These are phyloP conservation scores for Onchidella celtica DNA, from an alignment of 2,888 invertebrate genomes.

Conservation along the genomic window DNA sequence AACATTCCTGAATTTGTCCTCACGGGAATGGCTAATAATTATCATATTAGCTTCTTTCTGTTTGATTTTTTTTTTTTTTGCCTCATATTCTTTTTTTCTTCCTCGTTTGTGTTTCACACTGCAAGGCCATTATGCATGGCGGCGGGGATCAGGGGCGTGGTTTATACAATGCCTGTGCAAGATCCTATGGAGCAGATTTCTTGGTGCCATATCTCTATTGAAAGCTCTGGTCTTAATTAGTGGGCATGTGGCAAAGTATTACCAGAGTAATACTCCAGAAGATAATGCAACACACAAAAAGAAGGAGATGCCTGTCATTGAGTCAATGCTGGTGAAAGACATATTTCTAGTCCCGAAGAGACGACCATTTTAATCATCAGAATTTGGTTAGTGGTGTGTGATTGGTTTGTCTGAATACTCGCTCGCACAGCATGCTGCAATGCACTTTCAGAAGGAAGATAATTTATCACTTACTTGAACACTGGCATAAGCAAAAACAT, in stretches of 20 bases:
- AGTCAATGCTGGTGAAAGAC: conserved; percentile 64
- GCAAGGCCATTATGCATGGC: conserved; percentile 63
- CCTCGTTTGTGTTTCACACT: too few relatives aligned
- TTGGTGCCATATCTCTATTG: conserved; percentile 45
- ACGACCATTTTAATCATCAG: too few relatives aligned
- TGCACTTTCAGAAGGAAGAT: too few relatives aligned
- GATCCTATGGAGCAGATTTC: conserved; percentile 47
- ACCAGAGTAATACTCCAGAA: conserved; percentile 53
- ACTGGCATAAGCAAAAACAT: too few relatives aligned
- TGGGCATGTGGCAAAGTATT: conserved; percentile 54
- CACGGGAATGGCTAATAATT: too few relatives aligned
- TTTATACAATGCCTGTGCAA: conserved; percentile 59
- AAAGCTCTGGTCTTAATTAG: conserved; percentile 57
- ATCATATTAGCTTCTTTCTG: background rate
- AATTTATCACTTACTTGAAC: too few relatives aligned
- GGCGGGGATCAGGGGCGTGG: conserved; percentile 63
- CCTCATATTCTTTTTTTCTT: too few relatives aligned
- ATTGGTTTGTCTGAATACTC: too few relatives aligned
- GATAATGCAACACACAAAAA: conserved; percentile 54
- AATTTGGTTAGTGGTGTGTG: too few relatives aligned
- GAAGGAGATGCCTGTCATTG: conserved; percentile 61
- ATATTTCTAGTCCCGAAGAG: conserved; percentile 52
- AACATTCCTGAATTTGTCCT: too few relatives aligned
- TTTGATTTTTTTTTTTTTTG: background rate
- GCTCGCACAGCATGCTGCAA: too few relatives aligned